These are phyloP conservation scores for Trachelus iudaicus DNA, from an alignment of 2,888 invertebrate species.

Conservation along the genomic window DNA sequence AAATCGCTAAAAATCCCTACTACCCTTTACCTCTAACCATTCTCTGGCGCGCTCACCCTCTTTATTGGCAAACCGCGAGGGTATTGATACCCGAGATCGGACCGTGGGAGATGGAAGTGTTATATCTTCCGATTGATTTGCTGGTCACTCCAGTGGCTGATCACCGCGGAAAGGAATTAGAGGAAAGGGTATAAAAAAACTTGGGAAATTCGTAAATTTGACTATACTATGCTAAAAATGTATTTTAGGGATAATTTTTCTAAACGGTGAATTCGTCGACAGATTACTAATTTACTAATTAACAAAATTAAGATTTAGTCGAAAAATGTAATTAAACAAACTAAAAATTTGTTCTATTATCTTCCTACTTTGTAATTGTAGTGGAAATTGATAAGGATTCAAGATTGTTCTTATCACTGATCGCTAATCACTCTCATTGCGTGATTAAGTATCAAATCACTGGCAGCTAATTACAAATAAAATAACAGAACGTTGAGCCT, in stretches of 20 bases:
- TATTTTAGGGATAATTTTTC: too few species aligned
- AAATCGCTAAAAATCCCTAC: background rate
- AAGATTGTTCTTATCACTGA: too few species aligned
- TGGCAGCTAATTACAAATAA: conserved; percentile 16
- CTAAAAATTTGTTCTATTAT: background rate
- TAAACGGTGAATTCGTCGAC: too few species aligned
- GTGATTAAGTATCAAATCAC: background rate
- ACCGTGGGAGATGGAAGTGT: background rate
- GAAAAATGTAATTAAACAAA: background rate
- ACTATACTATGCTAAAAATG: background rate
- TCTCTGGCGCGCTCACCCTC: background rate
- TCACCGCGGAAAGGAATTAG: background rate
- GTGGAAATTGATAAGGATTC: background rate
- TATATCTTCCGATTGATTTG: background rate
- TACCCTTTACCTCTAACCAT: background rate
- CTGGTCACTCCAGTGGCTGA: background rate
- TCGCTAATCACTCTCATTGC: too few species aligned
- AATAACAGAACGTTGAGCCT: conserved; percentile 15
- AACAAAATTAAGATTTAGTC: background rate
- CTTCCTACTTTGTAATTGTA: background rate
- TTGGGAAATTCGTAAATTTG: background rate
- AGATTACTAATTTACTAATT: background rate
- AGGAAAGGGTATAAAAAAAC: background rate
- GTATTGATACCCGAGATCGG: background rate
- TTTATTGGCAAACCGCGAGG: background rate